phyloP scores from a whole-genome alignment of 2,797 vertebrate species.

The Myripristis murdjan region DNA sequence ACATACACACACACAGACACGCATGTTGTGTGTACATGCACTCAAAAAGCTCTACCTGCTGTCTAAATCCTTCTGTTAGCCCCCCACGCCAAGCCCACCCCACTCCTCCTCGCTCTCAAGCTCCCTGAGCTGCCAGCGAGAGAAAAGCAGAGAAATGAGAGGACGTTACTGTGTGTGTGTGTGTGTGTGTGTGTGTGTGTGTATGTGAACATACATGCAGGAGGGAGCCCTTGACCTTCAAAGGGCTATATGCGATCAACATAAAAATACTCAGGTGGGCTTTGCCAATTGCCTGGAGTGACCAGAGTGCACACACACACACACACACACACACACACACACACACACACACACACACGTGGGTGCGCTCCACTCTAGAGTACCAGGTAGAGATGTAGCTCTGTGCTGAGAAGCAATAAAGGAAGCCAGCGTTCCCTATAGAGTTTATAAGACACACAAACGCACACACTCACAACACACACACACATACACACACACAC shows the following conservation, averaged over 20 bases:
- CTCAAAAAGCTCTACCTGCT: constrained; percentile 57
- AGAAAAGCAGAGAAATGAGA: constrained; percentile 59
- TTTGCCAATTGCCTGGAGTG: constrained; percentile 52
- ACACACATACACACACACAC: constrained; percentile 11
- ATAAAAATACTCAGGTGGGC: constrained; percentile 70
- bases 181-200: constrained; percentile 27
- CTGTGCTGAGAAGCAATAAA: constrained; percentile 59
- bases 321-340: constrained; percentile 6
- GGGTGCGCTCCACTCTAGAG: constrained; percentile 25
- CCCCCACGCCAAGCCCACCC: constrained; percentile 51
- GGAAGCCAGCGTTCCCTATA: constrained; percentile 50
- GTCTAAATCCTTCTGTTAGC: constrained; percentile 74
- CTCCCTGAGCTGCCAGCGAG: constrained; percentile 75
- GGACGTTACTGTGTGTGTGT: constrained; percentile 4
- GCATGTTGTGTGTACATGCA: constrained; percentile 27
- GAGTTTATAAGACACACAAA: constrained; percentile 46
- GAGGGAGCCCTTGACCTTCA: constrained; percentile 82
- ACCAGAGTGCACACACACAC: background rate
- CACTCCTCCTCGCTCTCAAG: constrained; percentile 61
- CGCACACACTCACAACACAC: constrained; percentile 21
- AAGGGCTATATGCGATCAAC: constrained; percentile 78
- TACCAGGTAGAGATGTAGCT: constrained; percentile 44
- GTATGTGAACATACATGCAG: constrained; percentile 46
- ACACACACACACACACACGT: constrained; percentile 10
- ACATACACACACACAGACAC: constrained; percentile 28